Percentiles rank a stretch among this genome's conserved stretches.
These are phyloP conservation scores for Agonum fuliginosum DNA, from an alignment of 2,888 invertebrate genomes.

Conservation along the genomic window DNA sequence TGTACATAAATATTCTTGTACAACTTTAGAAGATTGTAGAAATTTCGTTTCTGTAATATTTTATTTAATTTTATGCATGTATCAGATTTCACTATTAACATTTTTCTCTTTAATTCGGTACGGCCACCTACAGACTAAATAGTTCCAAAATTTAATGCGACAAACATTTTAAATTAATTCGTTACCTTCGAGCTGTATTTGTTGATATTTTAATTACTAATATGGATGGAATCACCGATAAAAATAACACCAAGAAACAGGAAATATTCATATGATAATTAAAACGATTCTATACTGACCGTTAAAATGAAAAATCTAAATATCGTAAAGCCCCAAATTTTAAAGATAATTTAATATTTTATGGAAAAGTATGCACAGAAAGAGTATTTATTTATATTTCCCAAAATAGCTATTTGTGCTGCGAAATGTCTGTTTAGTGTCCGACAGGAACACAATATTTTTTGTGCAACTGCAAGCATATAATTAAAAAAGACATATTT, in stretches of 20 bases:
- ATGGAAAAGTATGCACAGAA: too few relatives aligned
- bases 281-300: too few relatives aligned
- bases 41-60: constrained; percentile 49
- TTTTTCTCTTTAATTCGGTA: constrained; percentile 37
- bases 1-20: constrained; percentile 34
- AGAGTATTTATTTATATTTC: too few relatives aligned
- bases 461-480: too few relatives aligned
- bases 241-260: constrained; percentile 31
- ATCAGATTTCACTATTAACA: constrained; percentile 54
- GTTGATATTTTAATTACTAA: constrained; percentile 34
- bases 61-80: constrained; percentile 55
- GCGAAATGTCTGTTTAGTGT: too few relatives aligned
- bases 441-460: too few relatives aligned
- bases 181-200: constrained; percentile 21
- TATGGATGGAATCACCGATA: constrained; percentile 4
- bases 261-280: too few relatives aligned
- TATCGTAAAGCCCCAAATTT: too few relatives aligned
- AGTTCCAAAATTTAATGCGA: constrained; percentile 42
- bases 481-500: too few relatives aligned
- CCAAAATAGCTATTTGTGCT: too few relatives aligned
- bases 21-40: constrained; percentile 42
- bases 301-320: too few relatives aligned
- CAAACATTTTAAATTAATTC: constrained; percentile 35
- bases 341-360: too few relatives aligned
- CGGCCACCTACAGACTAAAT: constrained; percentile 55